Evolutionary conservation across 2,113 vertebrate genomes (phyloP).

Genomic region (Sander vitreus): DNA sequence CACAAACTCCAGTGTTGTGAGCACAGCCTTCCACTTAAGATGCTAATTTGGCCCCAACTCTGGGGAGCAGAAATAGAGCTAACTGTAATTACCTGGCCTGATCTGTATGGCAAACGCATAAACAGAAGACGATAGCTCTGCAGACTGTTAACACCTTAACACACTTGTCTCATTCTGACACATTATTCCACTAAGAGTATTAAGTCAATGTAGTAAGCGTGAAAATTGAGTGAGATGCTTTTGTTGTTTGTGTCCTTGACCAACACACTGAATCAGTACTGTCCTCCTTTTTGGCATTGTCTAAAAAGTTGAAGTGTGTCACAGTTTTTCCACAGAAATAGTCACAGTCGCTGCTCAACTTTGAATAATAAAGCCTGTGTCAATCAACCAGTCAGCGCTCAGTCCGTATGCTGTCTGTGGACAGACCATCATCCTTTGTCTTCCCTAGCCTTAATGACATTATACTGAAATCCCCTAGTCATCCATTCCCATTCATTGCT

Average conservation of each 20-base stretch:
- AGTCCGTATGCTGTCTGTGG: slow-evolving; percentile 57
- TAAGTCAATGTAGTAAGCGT: background rate
- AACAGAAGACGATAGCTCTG: slow-evolving; percentile 36
- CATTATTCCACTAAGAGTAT: background rate
- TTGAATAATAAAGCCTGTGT: slow-evolving; percentile 54
- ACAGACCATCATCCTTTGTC: slow-evolving; percentile 70
- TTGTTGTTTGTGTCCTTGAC: background rate
- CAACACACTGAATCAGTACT: background rate
- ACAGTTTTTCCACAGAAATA: background rate
- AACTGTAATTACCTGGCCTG: slow-evolving; percentile 67
- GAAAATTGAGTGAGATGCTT: background rate
- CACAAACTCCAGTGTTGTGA: slow-evolving; percentile 35
- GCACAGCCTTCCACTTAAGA: slow-evolving; percentile 65
- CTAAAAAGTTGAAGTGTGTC: background rate
- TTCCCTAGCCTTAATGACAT: slow-evolving; percentile 74
- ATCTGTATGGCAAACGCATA: slow-evolving; percentile 53
- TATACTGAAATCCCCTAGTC: slow-evolving; percentile 75
- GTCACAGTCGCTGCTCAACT: slow-evolving; percentile 30
- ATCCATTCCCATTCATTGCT: slow-evolving; percentile 78
- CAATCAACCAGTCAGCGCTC: slow-evolving; percentile 51
- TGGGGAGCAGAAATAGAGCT: slow-evolving; percentile 56
- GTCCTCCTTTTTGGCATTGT: background rate
- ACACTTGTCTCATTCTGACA: slow-evolving; percentile 15
- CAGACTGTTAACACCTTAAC: slow-evolving; percentile 46
- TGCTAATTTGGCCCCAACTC: slow-evolving; percentile 61